Base-by-base conservation (phyloP, 2,888 invertebrate genomes). In the Arctia plantaginis region DNA sequence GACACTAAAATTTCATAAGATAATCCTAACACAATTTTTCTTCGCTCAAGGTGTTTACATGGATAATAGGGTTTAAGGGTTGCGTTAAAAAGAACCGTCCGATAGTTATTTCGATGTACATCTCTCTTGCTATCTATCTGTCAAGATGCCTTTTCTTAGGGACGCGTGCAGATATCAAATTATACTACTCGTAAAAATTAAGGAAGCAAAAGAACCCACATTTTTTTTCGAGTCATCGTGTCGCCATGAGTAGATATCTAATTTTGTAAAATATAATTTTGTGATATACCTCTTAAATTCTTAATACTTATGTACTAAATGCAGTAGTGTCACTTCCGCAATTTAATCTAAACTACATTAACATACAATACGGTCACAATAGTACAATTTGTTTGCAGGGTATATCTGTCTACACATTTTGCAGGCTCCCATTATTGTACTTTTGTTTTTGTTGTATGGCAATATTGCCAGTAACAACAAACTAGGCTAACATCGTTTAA, bases 401-500 rank as follows among this genome's bases (percentile, higher is more conserved):
- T 44, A 39, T 72, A 67, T 77, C 69, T 81, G 77, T 81, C 79
- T 82, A 80, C 78, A 75, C 83, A 85, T 87, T 85, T 89, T 85
- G 91, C 84, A 91, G 92, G 91, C 83, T 86, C 87, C 89, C 89
- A 92, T 90, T 89, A 90, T 87, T 85, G 88, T 86, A 83, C 88
- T 89, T 85, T 84, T 89, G 90, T 89, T 91, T 88, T 87, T 86
- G 87, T 90, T 87, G 88, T 83, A 83, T 85, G 78, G 75, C 74
- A 64, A 79, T 83, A 83, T 85, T 82, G 82, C 87, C 86, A 82
- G 83, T 87, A 91, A 89, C 89, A 88, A 86, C 90, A 83, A 83
- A 83, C 86, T 82, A 59, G 83, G 88, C 86, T 91, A 91, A 91
- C 92, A 89, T 90, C 90, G 90, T 92, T 91, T 90, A 91, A 92